Evolutionary conservation across 2,113 vertebrate species (phyloP).

Genomic region (Monopterus albus): DNA sequence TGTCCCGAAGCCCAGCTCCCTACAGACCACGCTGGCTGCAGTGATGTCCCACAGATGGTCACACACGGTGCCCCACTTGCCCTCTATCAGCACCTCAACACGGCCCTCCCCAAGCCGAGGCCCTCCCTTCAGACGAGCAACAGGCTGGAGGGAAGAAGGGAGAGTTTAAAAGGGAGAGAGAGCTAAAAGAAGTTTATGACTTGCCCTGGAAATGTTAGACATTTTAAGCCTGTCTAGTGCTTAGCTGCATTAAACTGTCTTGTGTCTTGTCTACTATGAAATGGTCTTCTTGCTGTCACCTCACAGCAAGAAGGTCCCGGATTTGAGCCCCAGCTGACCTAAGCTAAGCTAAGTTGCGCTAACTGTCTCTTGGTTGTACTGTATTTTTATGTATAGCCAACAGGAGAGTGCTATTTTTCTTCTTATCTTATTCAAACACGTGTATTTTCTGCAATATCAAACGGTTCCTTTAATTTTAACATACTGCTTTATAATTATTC

Average conservation of each 20-base stretch:
- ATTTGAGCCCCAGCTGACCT: too few relatives aligned
- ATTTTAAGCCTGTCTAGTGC: not conserved
- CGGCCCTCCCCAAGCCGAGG: constrained; percentile 90
- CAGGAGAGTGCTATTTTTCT: too few relatives aligned
- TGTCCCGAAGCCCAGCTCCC: constrained; percentile 93
- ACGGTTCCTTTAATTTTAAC: too few relatives aligned
- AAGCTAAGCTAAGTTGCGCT: too few relatives aligned
- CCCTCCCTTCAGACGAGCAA: constrained; percentile 90
- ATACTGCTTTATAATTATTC: not conserved
- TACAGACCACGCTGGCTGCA: constrained; percentile 92
- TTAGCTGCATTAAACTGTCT: not conserved
- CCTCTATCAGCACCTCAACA: constrained; percentile 90
- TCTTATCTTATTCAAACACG: too few relatives aligned
- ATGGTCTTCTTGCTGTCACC: too few relatives aligned
- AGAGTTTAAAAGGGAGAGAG: not conserved
- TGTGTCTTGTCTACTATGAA: too few relatives aligned
- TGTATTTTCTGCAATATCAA: not conserved
- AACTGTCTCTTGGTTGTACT: too few relatives aligned
- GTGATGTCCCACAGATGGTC: constrained; percentile 91
- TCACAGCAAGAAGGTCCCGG: too few relatives aligned
- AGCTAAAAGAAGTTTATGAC: too few relatives aligned
- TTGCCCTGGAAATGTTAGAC: too few relatives aligned
- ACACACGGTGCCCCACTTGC: constrained; percentile 94
- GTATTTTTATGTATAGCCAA: too few relatives aligned
- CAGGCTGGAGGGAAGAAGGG: constrained; percentile 46